Evolutionary conservation across 1,140 invertebrate species (phyloP).

Genomic region (Archivesica marissinica): DNA sequence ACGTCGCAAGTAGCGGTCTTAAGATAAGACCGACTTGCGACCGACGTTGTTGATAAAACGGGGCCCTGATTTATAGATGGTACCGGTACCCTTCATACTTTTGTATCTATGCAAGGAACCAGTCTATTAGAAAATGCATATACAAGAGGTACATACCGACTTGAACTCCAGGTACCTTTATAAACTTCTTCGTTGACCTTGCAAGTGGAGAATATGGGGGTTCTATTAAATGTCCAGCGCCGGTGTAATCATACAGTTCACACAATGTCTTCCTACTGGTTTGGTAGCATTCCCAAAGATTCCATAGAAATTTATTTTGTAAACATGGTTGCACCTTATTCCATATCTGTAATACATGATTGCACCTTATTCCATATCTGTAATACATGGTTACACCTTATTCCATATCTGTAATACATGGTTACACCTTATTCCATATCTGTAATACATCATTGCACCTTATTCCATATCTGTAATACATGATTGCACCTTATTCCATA

Average conservation of each 20-base stretch:
- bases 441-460: background rate
- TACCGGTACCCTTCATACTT: no score
- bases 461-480: background rate
- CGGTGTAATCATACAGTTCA: conserved; percentile 64
- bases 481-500: background rate
- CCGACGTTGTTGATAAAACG: no score
- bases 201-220: conserved; percentile 70
- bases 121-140: no score
- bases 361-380: conserved; percentile 48
- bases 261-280: conserved; percentile 44
- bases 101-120: no score
- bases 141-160: background rate
- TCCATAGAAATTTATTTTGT: background rate
- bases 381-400: background rate
- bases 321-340: conserved; percentile 42
- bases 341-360: conserved; percentile 37
- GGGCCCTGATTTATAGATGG: no score
- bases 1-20: no score
- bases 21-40: no score
- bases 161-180: background rate
- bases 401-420: background rate
- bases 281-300: conserved; percentile 41
- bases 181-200: background rate
- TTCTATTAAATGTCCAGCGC: conserved; percentile 76
- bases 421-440: background rate